Evolutionary conservation across 2,113 vertebrate species (phyloP).

Genomic region (Microtus pennsylvanicus): DNA sequence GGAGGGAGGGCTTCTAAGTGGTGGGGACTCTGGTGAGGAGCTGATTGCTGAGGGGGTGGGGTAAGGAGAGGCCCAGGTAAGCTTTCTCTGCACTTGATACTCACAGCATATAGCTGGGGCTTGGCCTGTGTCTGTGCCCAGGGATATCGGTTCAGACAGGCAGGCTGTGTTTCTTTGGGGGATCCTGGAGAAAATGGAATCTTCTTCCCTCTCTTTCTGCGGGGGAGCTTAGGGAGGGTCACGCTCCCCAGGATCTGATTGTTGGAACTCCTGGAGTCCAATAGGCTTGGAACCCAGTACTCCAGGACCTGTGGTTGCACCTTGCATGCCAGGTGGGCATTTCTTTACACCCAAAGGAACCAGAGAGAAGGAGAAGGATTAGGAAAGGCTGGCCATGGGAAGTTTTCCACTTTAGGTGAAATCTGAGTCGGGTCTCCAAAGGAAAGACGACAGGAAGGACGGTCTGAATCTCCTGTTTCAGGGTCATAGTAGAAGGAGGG

Average conservation of each 20-base stretch:
- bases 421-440: neutral
- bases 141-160: neutral
- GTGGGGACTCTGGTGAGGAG: neutral
- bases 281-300: neutral
- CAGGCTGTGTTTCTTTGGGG: neutral
- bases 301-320: neutral
- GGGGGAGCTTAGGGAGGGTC: neutral
- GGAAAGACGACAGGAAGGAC: neutral
- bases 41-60: neutral
- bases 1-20: neutral
- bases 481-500: neutral
- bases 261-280: neutral
- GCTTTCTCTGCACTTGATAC: neutral
- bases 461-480: neutral
- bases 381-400: neutral
- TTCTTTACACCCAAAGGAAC: neutral
- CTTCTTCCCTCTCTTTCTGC: neutral
- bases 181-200: neutral
- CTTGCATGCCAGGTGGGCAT: neutral
- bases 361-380: neutral
- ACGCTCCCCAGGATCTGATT: rapidly evolving
- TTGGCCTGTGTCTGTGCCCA: no score
- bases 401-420: neutral
- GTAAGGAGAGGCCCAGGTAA: neutral
- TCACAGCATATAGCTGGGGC: neutral